Percentiles rank a stretch among this genome's conserved stretches.
These are phyloP conservation scores for Drosophila bocqueti DNA, from an alignment of 1,140 invertebrate species.

Conservation along the genomic window DNA sequence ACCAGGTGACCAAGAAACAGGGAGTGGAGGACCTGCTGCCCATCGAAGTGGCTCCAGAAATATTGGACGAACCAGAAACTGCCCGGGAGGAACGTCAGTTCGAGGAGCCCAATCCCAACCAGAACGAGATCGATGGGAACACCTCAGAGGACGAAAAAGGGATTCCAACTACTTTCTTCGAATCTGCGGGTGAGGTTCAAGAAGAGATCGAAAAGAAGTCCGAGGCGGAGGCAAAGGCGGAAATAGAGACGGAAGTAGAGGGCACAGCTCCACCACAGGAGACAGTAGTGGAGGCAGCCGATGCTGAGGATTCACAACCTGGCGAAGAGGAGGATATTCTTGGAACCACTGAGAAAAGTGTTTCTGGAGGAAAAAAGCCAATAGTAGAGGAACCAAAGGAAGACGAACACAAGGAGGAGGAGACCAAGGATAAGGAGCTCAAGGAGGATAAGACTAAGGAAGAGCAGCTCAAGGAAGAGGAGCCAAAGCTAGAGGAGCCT, in stretches of 20 bases:
- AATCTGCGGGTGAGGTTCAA: not conserved
- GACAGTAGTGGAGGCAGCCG: constrained; percentile 25
- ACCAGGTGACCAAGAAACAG: constrained; percentile 72
- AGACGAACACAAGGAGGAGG: not conserved
- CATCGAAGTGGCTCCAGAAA: constrained; percentile 25
- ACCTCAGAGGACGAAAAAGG: constrained; percentile 29
- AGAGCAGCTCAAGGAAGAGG: constrained; percentile 1
- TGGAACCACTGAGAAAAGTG: constrained; percentile 16
- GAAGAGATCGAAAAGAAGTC: constrained; percentile 9
- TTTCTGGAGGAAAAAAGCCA: constrained; percentile 7
- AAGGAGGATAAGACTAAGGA: not conserved
- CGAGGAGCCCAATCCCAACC: not conserved
- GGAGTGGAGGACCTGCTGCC: constrained; percentile 61
- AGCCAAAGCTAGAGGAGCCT: not conserved
- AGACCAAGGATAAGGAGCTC: not conserved
- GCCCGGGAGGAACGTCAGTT: constrained; percentile 11
- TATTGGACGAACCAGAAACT: constrained; percentile 9
- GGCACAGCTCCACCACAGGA: constrained; percentile 10
- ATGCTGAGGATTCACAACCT: constrained; percentile 6
- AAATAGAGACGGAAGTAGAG: constrained; percentile 18
- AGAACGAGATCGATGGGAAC: constrained; percentile 56
- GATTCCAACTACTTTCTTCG: not conserved
- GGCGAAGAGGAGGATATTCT: not conserved
- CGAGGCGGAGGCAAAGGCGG: constrained; percentile 18
- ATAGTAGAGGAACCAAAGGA: constrained; percentile 2